Percentiles rank a stretch among this genome's conserved stretches.
Conservation (phyloP, 2,888 invertebrate genomes). For the Gryllus longicercus region DNA sequence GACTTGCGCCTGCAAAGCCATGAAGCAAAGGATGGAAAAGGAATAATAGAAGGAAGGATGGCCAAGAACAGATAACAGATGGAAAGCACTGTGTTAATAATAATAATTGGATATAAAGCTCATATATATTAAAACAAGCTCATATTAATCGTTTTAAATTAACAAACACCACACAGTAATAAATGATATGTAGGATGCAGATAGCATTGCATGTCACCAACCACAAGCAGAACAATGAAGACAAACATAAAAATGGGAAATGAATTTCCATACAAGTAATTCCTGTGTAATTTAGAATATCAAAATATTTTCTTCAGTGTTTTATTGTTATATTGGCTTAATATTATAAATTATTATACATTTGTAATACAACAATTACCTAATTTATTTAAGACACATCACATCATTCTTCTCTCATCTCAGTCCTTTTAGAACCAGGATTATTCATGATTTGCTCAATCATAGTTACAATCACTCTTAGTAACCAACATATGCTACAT, state of each 20-base stretch:
- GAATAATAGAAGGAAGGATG: conserved; percentile 26
- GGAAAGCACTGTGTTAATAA: conserved; percentile 1
- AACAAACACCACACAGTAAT: not conserved
- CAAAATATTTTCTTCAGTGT: too few relatives aligned
- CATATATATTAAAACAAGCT: not conserved
- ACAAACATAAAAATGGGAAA: not conserved
- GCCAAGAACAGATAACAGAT: conserved; percentile 27
- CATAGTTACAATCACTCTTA: too few relatives aligned
- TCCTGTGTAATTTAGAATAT: too few relatives aligned
- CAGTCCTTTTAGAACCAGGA: too few relatives aligned
- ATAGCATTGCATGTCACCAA: not conserved
- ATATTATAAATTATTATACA: too few relatives aligned
- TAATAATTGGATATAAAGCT: not conserved
- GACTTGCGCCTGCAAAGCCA: conserved; percentile 27
- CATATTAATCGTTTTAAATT: not conserved
- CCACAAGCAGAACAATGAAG: not conserved
- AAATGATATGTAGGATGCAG: not conserved
- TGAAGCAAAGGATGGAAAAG: conserved; percentile 26
- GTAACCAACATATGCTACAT: too few relatives aligned
- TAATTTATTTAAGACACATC: too few relatives aligned
- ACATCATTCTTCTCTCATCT: too few relatives aligned
- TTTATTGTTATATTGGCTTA: too few relatives aligned
- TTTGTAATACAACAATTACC: too few relatives aligned
- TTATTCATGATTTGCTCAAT: too few relatives aligned
- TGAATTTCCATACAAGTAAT: too few relatives aligned